Conservation (phyloP, 1,140 invertebrate genomes). For the Dendroctonus valens region DNA sequence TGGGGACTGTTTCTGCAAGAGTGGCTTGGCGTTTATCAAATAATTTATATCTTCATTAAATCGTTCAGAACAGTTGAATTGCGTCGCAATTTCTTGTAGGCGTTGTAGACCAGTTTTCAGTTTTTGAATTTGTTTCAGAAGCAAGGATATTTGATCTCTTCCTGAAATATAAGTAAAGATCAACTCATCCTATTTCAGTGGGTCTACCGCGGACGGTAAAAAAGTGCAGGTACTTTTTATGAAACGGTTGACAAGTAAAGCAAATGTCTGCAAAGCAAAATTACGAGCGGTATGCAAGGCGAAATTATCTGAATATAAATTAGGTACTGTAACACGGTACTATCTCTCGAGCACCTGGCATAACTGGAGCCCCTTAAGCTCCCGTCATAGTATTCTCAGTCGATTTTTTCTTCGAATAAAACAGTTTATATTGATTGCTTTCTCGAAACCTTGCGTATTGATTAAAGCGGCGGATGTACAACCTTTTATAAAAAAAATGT, state of each 20-base stretch:
- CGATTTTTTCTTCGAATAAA: no score
- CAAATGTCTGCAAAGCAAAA: not conserved
- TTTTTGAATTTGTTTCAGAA: constrained; percentile 39
- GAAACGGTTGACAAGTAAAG: not conserved
- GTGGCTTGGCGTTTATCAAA: constrained; percentile 30
- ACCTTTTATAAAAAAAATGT: no score
- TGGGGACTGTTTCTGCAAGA: constrained; percentile 1
- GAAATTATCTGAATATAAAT: no score
- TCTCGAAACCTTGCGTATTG: no score
- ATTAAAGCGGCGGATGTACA: no score
- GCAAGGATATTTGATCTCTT: constrained; percentile 26
- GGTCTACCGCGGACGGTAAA: not conserved
- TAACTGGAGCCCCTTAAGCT: no score
- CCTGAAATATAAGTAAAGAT: constrained; percentile 22
- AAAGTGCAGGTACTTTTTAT: not conserved
- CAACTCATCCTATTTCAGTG: not conserved
- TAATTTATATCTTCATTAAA: constrained; percentile 38
- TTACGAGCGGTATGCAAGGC: not conserved
- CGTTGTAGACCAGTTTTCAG: constrained; percentile 40
- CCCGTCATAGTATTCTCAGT: no score
- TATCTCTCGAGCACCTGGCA: no score
- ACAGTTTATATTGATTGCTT: no score
- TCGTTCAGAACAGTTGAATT: constrained; percentile 38
- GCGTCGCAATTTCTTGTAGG: constrained; percentile 36
- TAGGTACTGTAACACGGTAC: no score